Evolutionary conservation across 2,797 vertebrate genomes (phyloP), one percentile per base, ranked within the genome.

Genomic region (Phrynocephalus vlangalii): DNA sequence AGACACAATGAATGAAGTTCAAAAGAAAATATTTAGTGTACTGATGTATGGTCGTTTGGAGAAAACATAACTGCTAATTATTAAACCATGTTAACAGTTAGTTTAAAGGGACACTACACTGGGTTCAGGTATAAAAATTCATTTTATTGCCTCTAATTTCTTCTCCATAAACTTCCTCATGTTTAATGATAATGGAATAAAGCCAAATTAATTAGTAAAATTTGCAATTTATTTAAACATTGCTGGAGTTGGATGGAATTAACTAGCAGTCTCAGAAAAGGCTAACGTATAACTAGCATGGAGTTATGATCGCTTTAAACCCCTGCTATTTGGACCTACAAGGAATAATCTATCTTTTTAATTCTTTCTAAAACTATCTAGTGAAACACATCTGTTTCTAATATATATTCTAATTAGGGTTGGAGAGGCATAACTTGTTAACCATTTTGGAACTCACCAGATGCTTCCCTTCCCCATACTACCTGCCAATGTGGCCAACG

Each of bases 81-180:
- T 92, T 88, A 93, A 93, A 88, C 63, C 79, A 67, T 24, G 86
- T 68, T 93, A 94, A 93, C 81, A 95, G 91, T 92, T 92, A 90
- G 67, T 93, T 92, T 52, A 92, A 95, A 84, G 86, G 92, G 89
- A 93, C 81, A 82, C 88, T 93, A 93, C 94, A 92, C 90, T 94
- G 90, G 88, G 79, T 77, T 94, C 94, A 91, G 79, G 93, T 94
- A 92, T 83, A 93, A 89, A 89, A 84, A 78, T 90, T 90, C 91
- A 30, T 91, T 91, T 94, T 91, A 87, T 93, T 92, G 91, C 85
- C 84, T 83, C 87, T 91, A 89, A 83, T 93, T 91, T 87, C 92
- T 92, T 94, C 91, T 89, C 83, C 71, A 2, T 90, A 94, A 91
- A 90, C 85, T 87, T 85, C 28, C 84, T 90, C 87, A 86, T 89